Conservation (phyloP, 2,888 invertebrate genomes). For the Apodemia duryi region DNA sequence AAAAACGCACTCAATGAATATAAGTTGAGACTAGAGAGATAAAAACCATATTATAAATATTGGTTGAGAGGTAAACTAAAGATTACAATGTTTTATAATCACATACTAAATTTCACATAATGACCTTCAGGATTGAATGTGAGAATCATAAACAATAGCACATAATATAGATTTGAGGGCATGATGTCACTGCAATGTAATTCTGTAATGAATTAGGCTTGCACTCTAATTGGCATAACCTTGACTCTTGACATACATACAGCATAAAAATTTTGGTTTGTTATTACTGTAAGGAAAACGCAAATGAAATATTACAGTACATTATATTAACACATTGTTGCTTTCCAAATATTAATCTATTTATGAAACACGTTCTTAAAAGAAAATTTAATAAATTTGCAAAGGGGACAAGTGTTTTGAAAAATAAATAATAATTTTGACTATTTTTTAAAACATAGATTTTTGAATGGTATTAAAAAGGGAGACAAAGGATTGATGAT, state of each 20-base stretch:
- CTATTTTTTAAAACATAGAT: too few species aligned
- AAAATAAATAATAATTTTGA: too few species aligned
- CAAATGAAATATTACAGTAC: background rate
- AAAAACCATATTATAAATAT: conserved; percentile 7
- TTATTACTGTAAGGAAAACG: conserved; percentile 21
- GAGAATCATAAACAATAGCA: conserved; percentile 53
- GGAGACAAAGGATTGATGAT: too few species aligned
- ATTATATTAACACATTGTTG: background rate
- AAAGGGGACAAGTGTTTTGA: too few species aligned
- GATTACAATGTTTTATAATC: conserved; percentile 9
- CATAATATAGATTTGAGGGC: conserved; percentile 44
- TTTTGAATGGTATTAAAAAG: too few species aligned
- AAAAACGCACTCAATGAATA: background rate
- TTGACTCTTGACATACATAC: conserved; percentile 42
- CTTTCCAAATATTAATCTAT: too few species aligned
- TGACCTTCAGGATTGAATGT: conserved; percentile 46
- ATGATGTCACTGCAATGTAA: conserved; percentile 63
- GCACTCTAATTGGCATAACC: conserved; percentile 21
- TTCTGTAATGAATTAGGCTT: conserved; percentile 47
- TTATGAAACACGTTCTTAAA: too few species aligned
- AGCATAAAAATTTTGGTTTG: conserved; percentile 46
- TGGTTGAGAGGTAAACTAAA: background rate
- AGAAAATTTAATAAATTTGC: too few species aligned
- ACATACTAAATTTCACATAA: conserved; percentile 12
- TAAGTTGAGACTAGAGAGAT: background rate